Conservation (phyloP, 2,113 vertebrate genomes). For the Tragelaphus strepsiceros region DNA sequence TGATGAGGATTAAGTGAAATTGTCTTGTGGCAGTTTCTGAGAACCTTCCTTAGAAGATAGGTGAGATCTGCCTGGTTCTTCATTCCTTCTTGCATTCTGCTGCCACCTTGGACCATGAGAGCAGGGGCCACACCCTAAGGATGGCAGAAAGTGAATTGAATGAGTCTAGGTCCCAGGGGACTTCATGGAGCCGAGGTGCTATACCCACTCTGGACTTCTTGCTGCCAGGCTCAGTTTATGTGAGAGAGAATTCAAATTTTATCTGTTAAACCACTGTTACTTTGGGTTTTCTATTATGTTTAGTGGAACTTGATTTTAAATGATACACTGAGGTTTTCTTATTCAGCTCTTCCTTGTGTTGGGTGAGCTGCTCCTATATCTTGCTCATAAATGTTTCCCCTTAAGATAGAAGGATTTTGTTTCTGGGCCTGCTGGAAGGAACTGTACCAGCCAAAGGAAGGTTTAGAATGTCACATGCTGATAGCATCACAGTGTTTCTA, state of each 20-base stretch:
- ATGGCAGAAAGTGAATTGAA: neutral
- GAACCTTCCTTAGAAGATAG: neutral
- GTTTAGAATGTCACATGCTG: constrained; percentile 24
- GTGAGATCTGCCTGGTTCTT: neutral
- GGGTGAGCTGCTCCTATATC: neutral
- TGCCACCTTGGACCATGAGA: neutral
- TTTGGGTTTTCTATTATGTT: neutral
- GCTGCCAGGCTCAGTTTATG: neutral
- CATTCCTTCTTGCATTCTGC: neutral
- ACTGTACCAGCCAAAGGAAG: neutral
- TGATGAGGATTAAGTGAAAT: neutral
- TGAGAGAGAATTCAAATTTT: neutral
- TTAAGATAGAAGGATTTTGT: constrained; percentile 7
- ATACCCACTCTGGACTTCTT: neutral
- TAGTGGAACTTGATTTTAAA: constrained; percentile 23
- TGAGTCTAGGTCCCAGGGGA: neutral
- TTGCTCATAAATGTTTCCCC: neutral
- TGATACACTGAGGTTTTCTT: neutral
- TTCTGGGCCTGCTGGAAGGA: constrained; percentile 24
- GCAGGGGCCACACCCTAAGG: neutral
- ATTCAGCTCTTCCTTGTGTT: neutral
- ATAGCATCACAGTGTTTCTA: neutral
- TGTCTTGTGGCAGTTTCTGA: neutral
- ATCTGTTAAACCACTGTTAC: neutral
- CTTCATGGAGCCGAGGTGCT: neutral